Conservation (phyloP, 2,113 vertebrate species). For the Mobula hypostoma region DNA sequence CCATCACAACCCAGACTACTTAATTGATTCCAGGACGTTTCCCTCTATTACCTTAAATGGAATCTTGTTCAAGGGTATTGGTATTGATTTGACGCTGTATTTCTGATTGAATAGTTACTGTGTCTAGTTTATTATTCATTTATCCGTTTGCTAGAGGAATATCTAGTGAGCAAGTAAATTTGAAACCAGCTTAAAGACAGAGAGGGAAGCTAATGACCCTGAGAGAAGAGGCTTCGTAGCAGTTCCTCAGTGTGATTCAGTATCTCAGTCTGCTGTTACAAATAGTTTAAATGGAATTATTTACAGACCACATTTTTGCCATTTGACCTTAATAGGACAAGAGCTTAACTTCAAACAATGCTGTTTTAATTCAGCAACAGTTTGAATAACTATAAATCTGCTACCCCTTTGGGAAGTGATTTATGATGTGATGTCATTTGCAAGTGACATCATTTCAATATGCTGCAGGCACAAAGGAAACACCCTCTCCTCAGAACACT, state of each 20-base stretch:
- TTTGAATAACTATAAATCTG: background rate
- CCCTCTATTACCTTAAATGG: background rate
- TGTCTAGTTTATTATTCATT: background rate
- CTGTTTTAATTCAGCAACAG: background rate
- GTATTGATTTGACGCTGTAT: background rate
- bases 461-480: background rate
- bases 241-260: background rate
- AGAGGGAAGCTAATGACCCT: background rate
- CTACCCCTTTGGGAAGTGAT: background rate
- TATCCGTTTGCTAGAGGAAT: background rate
- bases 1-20: background rate
- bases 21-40: conserved; percentile 23
- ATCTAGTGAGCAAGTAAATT: background rate
- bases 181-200: background rate
- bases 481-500: background rate
- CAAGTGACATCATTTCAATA: background rate
- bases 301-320: background rate
- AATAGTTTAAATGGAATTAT: background rate
- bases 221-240: background rate
- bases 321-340: background rate
- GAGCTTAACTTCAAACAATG: background rate
- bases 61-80: background rate
- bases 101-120: background rate
- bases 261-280: background rate
- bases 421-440: background rate